Evolutionary conservation across 2,113 vertebrate genomes (phyloP).

Genomic region (Stomatorhinus ivindoensis): DNA sequence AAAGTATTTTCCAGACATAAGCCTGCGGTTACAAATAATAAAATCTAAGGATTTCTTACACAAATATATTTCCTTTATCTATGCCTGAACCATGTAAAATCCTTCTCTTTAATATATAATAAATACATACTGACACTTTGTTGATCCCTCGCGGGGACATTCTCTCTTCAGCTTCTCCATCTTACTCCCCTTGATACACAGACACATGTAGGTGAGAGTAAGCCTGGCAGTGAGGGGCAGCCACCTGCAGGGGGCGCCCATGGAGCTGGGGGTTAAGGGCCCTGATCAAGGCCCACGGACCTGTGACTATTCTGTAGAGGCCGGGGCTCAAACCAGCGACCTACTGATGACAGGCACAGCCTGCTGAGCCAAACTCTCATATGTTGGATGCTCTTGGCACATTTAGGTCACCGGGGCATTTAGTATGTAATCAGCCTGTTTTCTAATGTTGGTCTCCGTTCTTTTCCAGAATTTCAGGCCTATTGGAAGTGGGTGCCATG

Average conservation of each 20-base stretch:
- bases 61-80: not conserved
- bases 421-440: not conserved
- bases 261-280: not conserved
- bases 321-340: not conserved
- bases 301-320: not conserved
- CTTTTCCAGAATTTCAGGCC: slow-evolving; percentile 70
- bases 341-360: too few species aligned
- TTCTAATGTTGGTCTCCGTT: not conserved
- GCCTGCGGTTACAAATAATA: not conserved
- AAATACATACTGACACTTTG: not conserved
- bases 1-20: not conserved
- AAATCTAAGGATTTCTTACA: not conserved
- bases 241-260: not conserved
- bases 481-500: slow-evolving; percentile 57
- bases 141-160: not conserved
- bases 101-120: not conserved
- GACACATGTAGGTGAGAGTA: not conserved
- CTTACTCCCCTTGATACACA: not conserved
- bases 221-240: not conserved
- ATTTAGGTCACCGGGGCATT: too few species aligned
- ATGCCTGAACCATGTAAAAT: not conserved
- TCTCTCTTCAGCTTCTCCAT: not conserved
- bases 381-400: too few species aligned
- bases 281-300: not conserved
- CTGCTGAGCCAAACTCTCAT: too few species aligned